Conservation (phyloP, 2,113 vertebrate species). For the Rutilus rutilus region DNA sequence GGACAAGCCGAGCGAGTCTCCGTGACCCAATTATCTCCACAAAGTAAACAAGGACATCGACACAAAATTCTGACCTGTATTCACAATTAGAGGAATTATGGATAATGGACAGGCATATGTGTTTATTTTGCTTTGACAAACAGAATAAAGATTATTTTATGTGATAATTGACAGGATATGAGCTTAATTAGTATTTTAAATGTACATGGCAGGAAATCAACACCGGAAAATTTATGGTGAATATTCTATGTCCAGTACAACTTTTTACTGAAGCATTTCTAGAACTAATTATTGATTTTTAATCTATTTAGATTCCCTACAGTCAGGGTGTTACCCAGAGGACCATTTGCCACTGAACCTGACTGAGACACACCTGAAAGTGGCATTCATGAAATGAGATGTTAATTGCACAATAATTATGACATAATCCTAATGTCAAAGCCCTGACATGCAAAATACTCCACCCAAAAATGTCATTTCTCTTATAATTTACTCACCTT, state of each 20-base stretch:
- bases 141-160: too few species aligned
- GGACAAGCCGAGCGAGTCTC: too few species aligned
- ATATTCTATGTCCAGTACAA: background rate
- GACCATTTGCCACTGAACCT: conserved; percentile 6
- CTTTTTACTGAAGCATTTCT: background rate
- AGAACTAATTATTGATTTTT: background rate
- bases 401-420: too few species aligned
- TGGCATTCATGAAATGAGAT: background rate
- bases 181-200: too few species aligned
- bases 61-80: conserved; percentile 64
- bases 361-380: conserved; percentile 30
- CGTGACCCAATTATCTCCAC: conserved; percentile 45
- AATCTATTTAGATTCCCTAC: background rate
- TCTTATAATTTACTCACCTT: background rate
- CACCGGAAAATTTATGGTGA: too few species aligned
- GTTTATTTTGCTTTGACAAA: background rate
- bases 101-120: background rate
- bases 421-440: background rate
- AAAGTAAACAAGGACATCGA: conserved; percentile 68
- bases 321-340: conserved; percentile 17
- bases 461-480: background rate
- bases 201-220: too few species aligned
- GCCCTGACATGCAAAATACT: too few species aligned
- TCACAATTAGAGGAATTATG: background rate
- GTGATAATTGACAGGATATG: too few species aligned